Evolutionary conservation across 2,797 vertebrate species (phyloP), one percentile per base, ranked within the genome.

Genomic region (Passerculus sandwichensis): DNA sequence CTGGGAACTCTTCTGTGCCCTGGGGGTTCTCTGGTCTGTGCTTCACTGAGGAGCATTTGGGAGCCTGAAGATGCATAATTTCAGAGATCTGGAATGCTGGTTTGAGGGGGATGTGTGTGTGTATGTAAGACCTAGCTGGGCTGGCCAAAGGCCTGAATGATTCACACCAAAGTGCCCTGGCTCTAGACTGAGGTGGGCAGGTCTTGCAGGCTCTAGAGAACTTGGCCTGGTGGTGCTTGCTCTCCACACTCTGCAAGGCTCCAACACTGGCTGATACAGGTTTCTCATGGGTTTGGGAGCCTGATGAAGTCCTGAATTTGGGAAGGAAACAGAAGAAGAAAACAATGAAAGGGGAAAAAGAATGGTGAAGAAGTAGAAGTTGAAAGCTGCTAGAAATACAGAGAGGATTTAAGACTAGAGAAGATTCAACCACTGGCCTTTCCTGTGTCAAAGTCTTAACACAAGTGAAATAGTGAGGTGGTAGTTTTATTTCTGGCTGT

Each of bases 401-500:
- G 15, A 45, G 40, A 77, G 17, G 19, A 45, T 87, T 75, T 78
- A n/a, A 59, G 69, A 65, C 34, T 61, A 32, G 23, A 59, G 18
- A 65, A 78, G 16, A n/a, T 85, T 91, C 25, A 54, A 3, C 10
- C 29, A 51, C 15, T 66, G 38, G 8, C 44, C 34, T 79, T 82
- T 85, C 59, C 23, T 29, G 14, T 88, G 32, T 60, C 10, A 47
- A 74, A 59, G 15, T 25, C 34, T 84, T 81, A 76, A 59, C 14
- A 51, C 4, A 62, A 70, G 22, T 44, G 53, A 70, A 32, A 57
- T 26, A 66, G 13, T 8, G 11, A 86, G 27, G 14, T 89, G 2
- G 15, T 16, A 65, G 38, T 81, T 81, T 87, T 69, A 78, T 69
- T 93, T 91, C 38, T 92, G 47, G 7, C n/a, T 76, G 17, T 30